These are phyloP conservation scores for Phodopus roborovskii DNA, from an alignment of 2,113 vertebrate species.

Conservation along the genomic window DNA sequence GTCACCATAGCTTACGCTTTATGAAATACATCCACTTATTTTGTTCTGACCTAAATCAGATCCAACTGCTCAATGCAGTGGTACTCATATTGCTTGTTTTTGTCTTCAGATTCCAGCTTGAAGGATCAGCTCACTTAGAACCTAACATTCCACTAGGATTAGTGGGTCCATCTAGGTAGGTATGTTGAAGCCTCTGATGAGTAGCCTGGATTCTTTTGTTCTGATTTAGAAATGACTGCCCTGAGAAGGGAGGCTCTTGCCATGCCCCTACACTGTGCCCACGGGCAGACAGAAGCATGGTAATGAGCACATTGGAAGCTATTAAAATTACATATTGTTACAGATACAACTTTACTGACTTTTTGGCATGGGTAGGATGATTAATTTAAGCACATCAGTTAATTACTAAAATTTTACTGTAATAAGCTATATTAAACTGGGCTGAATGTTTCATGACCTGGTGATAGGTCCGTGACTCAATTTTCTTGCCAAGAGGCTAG, in stretches of 20 bases:
- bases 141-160: not conserved
- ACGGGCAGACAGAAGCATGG: not conserved
- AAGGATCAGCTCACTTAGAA: not conserved
- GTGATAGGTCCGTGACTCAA: not conserved
- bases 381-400: not conserved
- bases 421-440: not conserved
- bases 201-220: not conserved
- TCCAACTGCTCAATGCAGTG: not conserved
- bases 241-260: not conserved
- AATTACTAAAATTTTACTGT: not conserved
- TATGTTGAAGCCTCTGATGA: not conserved
- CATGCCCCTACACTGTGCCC: not conserved
- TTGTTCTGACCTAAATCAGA: not conserved
- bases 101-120: not conserved
- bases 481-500: not conserved
- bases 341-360: not conserved
- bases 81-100: not conserved
- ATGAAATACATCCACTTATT: not conserved
- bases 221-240: not conserved
- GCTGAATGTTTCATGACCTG: not conserved
- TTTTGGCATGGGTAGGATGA: not conserved
- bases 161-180: not conserved
- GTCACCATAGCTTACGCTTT: not conserved
- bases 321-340: not conserved
- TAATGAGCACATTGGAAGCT: not conserved